Conservation (phyloP, 2,888 invertebrate genomes). For the Strigamia maritima region DNA sequence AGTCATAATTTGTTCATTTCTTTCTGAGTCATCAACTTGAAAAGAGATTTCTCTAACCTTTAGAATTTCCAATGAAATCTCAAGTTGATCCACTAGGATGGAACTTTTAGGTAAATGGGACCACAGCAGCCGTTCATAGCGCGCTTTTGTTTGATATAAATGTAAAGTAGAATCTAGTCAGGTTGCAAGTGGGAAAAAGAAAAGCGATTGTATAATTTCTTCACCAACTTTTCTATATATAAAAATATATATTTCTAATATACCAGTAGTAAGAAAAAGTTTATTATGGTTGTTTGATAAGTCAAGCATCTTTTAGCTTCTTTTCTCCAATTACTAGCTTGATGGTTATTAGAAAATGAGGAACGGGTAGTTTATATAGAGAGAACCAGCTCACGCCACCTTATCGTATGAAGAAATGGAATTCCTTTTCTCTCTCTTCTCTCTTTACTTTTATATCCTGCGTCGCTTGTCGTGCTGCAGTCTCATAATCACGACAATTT, state of each 20-base stretch:
- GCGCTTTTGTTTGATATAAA: slow-evolving; percentile 33
- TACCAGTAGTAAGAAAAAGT: neutral
- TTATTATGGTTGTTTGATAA: slow-evolving; percentile 22
- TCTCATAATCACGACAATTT: slow-evolving; percentile 34
- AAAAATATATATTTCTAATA: neutral
- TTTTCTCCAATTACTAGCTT: slow-evolving; percentile 24
- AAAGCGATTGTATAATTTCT: neutral
- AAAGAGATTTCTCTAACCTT: slow-evolving; percentile 22
- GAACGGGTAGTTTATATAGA: slow-evolving; percentile 28
- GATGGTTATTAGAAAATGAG: slow-evolving; percentile 29
- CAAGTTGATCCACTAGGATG: slow-evolving; percentile 24
- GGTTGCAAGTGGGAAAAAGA: slow-evolving; percentile 13
- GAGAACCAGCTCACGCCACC: slow-evolving; percentile 30
- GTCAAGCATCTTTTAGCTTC: slow-evolving; percentile 1
- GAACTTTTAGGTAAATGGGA: slow-evolving; percentile 33
- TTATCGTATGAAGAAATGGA: slow-evolving; percentile 31
- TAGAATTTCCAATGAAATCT: slow-evolving; percentile 34
- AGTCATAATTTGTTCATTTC: slow-evolving; percentile 29
- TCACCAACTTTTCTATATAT: neutral
- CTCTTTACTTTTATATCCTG: slow-evolving; percentile 12
- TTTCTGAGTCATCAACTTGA: slow-evolving; percentile 32
- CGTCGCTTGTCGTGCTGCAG: slow-evolving; percentile 34
- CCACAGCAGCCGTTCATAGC: slow-evolving; percentile 29
- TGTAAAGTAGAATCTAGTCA: slow-evolving; percentile 3
- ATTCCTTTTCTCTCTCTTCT: slow-evolving; percentile 5